Evolutionary conservation across 2,113 vertebrate genomes (phyloP).

Genomic region (Neogale vison): DNA sequence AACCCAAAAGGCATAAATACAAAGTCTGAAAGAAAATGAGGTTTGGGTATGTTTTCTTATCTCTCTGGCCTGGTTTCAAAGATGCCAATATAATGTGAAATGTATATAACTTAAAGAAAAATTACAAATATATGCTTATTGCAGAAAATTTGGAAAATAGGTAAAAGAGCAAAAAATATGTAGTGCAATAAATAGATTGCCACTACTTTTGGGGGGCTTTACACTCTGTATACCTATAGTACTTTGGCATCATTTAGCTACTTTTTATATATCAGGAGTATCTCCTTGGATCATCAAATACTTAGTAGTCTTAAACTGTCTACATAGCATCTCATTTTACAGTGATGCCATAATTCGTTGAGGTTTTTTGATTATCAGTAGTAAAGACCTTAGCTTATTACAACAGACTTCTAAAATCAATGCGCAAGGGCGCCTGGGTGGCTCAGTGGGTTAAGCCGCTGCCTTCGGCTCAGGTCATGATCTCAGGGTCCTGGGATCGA

Average conservation of each 20-base stretch:
- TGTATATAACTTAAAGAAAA: background rate
- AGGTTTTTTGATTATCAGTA: background rate
- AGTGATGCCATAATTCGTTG: background rate
- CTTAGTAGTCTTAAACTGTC: background rate
- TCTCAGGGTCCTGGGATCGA: too few species aligned
- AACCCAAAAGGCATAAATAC: background rate
- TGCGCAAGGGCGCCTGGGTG: too few species aligned
- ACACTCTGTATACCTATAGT: background rate
- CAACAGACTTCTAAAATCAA: background rate
- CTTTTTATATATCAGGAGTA: background rate
- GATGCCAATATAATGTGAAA: background rate
- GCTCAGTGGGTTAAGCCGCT: too few species aligned
- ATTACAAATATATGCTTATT: background rate
- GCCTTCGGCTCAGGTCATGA: too few species aligned
- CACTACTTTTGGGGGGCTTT: background rate
- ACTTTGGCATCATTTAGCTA: background rate
- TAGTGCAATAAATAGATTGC: background rate
- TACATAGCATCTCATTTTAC: background rate
- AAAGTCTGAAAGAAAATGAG: background rate
- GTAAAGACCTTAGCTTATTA: background rate
- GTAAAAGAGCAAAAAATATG: background rate
- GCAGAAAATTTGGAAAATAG: slow-evolving; percentile 10
- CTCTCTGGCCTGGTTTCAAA: slow-evolving; percentile 26
- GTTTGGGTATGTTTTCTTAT: background rate
- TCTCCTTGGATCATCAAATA: background rate